Percentiles rank a stretch among this genome's conserved stretches.
Evolutionary conservation across 2,113 vertebrate species (phyloP).

Genomic region (Callaeas wilsoni): DNA sequence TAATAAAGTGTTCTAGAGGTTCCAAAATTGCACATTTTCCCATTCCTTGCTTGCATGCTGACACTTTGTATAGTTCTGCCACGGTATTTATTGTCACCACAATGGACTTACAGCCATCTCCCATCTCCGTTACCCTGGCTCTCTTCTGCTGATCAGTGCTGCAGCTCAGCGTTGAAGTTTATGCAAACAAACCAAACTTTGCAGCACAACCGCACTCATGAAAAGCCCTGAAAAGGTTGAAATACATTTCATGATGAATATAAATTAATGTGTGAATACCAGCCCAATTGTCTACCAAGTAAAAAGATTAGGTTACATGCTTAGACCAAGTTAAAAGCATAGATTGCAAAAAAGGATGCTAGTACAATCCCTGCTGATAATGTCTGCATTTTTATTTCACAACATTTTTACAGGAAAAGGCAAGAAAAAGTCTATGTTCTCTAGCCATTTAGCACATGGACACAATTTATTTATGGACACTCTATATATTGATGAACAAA

Average conservation of each 20-base stretch:
- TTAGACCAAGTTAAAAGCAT: not conserved
- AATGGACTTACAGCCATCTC: not conserved
- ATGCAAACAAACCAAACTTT: not conserved
- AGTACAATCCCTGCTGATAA: not conserved
- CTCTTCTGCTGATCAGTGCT: not conserved
- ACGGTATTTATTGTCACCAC: not conserved
- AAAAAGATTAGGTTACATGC: not conserved
- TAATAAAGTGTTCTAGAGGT: not conserved
- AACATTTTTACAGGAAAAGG: not conserved
- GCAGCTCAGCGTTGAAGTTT: not conserved
- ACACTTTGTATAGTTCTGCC: not conserved
- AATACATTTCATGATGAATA: not conserved
- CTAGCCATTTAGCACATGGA: not conserved
- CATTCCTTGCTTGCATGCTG: not conserved
- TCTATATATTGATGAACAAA: not conserved
- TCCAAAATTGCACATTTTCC: not conserved
- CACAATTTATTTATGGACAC: not conserved
- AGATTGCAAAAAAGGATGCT: not conserved
- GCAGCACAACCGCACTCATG: not conserved
- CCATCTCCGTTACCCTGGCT: accelerated
- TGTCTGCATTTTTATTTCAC: not conserved
- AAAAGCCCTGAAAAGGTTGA: not conserved
- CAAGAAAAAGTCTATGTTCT: not conserved
- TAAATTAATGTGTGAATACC: not conserved
- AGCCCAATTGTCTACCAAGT: not conserved